Base-by-base conservation (phyloP, 2,797 vertebrate genomes). In the Triplophysa bombifrons region DNA sequence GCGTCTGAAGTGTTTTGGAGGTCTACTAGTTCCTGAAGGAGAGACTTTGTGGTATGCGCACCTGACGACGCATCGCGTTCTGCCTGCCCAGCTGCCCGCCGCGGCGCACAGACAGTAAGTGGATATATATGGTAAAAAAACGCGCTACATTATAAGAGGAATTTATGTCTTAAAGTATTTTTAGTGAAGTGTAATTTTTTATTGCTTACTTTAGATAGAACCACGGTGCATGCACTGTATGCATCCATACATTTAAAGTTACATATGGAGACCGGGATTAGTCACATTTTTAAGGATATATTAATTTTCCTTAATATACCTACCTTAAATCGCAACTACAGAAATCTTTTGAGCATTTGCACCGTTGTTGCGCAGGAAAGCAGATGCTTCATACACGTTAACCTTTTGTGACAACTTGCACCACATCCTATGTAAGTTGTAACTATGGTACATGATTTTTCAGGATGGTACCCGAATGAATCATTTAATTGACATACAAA, bases 1-100 rank as follows among this genome's bases (percentile, higher is more conserved):
- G 80, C 63, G 61, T 81, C 73, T 84, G 82, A 84, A 79, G 75
- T 25, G 86, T 76, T 84, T 81, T 86, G 78, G 76, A 76, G 85
- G 85, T 85, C 78, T 78, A 84, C 65, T 87, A 74, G 70, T 86
- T 86, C 22, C 55, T 74, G 46, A 20, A 50, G 56, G 27, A 25
- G 73, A 76, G 86, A 87, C 86, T 65, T 83, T 84, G 87, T 91
- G 92, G 90, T 91, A 93, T 93, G 92, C 88, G 76, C 87, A 91
- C 82, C 76, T 87, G 51, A 78, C 82, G 84, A 88, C 88, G 74
- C 25, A 84, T 85, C 74, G 86, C 81, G 82, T 83, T 83, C 87
- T 78, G 80, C 88, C 88, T 91, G 87, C 88, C 87, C 87, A 75
- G 73, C 87, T 83, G 86, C 87, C 80, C 83, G 87, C 80, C 83